Base-by-base conservation (phyloP, 2,888 invertebrate species). In the Nasonia oneida region DNA sequence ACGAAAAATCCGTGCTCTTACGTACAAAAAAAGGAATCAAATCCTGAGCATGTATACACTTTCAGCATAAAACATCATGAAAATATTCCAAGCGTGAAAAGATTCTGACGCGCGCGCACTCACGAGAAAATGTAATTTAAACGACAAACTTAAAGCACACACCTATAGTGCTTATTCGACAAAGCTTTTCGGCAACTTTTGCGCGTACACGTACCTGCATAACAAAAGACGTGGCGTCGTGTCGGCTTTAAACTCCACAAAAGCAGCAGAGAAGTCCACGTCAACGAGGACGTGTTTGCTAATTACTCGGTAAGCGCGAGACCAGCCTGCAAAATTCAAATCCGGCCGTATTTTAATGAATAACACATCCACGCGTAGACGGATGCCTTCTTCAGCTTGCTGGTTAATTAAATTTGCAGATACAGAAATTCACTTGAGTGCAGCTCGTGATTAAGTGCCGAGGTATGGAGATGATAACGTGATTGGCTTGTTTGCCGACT, bases 131-230 rank as follows among this genome's bases (percentile, higher is more conserved):
- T 53, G 18, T 53, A 53, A 53, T 53, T 53, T 15, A 18, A 53
- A 12, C 67, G 67, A 18, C 67, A 67, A n/a, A 67, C 1, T 4
- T 18, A 14, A 33, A 67, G 67, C 14, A 67, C 67, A 14, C 33
- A 67, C 6, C 18, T 64, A 18, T 6, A 6, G 12, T 12, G 12
- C 47, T 23, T 64, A 61, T 18, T n/a, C 23, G 64, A 64, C 29
- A 64, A 64, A 64, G 64, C 64, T 64, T n/a, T n/a, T n/a, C 15
- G n/a, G n/a, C 10, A 64, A 64, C 64, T 64, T 64, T 64, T 15
- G 29, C 14, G 33, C 29, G n/a, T 67, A 33, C 67, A 1, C 33
- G 33, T 70, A 4, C 37, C 1, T 18, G 15, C 14, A 37, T 18
- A 10, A 70, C 70, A 70, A 33, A 70, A 15, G 37, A 18, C 14